Conservation (phyloP, 1,140 invertebrate genomes). For the Diplogasteroides magnus region DNA sequence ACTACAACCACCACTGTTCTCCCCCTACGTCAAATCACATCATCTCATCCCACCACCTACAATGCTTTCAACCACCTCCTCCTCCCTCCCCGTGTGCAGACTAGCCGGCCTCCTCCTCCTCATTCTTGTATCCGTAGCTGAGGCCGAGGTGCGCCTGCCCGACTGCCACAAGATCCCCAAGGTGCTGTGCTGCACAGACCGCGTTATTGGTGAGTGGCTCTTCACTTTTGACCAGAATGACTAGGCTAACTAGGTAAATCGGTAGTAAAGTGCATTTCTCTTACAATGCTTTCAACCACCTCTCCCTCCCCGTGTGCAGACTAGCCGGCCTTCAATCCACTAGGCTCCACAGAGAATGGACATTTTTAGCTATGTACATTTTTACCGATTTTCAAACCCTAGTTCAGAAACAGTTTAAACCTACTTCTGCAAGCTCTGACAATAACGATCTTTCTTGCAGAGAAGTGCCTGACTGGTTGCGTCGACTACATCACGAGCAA, state of each 20-base stretch:
- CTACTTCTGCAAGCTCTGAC: no score
- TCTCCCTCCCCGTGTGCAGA: no score
- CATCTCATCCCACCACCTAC: conserved; percentile 2
- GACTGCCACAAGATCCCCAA: conserved; percentile 41
- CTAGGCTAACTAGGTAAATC: no score
- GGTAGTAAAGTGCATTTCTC: no score
- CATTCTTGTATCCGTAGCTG: conserved; percentile 12
- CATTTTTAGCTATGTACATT: no score
- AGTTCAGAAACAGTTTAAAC: no score
- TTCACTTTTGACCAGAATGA: neutral
- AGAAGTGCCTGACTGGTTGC: conserved; percentile 45
- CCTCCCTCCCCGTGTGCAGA: neutral
- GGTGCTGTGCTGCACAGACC: conserved; percentile 46
- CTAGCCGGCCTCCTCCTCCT: conserved; percentile 17
- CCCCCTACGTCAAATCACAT: conserved; percentile 10
- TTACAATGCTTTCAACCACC: no score
- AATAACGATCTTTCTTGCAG: conserved; percentile 10
- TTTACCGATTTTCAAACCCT: no score
- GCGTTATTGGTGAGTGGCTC: conserved; percentile 33
- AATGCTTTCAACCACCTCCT: conserved; percentile 7
- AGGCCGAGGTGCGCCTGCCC: conserved; percentile 31
- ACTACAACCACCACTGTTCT: conserved; percentile 5
- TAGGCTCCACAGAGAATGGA: no score
- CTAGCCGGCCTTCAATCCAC: no score
- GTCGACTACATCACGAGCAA: conserved; percentile 39